phyloP scores from a whole-genome alignment of 2,113 vertebrate genomes.

The Nibea coibor region DNA sequence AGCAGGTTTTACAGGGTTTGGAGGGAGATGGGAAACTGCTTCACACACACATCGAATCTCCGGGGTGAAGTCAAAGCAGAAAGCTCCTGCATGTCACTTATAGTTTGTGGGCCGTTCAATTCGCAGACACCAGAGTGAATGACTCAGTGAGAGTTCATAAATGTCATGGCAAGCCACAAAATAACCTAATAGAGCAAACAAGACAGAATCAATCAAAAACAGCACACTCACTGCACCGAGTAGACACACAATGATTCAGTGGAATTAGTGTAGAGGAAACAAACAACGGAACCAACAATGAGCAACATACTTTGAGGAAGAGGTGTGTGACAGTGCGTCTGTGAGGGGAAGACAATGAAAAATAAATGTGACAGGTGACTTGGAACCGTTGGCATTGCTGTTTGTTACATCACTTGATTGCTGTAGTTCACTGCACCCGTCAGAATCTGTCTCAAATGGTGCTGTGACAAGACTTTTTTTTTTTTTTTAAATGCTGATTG shows the following conservation, averaged over 20 bases:
- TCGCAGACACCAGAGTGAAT: background rate
- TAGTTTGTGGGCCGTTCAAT: background rate
- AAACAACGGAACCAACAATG: background rate
- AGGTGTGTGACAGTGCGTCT: background rate
- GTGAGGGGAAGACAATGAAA: background rate
- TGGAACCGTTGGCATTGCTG: conserved; percentile 15
- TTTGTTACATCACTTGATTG: conserved; percentile 39
- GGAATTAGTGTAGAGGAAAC: too few relatives aligned
- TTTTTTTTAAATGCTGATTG: background rate
- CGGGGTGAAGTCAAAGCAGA: background rate
- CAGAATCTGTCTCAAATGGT: conserved; percentile 1
- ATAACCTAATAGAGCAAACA: background rate
- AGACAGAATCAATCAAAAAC: background rate
- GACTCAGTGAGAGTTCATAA: conserved; percentile 9
- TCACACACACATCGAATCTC: background rate
- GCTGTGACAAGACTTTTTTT: too few relatives aligned
- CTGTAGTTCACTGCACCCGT: background rate
- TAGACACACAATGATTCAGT: background rate
- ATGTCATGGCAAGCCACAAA: background rate
- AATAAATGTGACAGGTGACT: conserved; percentile 16
- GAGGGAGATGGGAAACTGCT: background rate
- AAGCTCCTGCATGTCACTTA: background rate
- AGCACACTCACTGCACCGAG: background rate
- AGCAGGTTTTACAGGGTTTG: background rate
- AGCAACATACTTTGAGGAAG: background rate